Conservation (phyloP, 1,140 invertebrate genomes). For the Heliothis virescens region DNA sequence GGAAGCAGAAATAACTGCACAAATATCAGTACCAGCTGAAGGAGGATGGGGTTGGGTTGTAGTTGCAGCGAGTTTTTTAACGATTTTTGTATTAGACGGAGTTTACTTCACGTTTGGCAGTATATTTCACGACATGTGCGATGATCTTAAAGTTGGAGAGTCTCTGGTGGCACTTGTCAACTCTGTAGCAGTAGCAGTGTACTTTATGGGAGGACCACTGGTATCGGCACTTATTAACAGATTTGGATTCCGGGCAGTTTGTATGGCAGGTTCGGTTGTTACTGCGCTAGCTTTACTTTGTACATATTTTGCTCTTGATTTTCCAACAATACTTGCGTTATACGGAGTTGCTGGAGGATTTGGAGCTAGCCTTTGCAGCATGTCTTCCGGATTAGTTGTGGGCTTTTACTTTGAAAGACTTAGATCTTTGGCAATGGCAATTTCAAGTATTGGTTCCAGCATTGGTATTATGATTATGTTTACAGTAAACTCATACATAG, state of each 20-base stretch:
- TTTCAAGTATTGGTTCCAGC: conserved; percentile 93
- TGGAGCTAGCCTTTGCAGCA: conserved; percentile 90
- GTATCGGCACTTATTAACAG: conserved; percentile 91
- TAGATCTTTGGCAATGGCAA: conserved; percentile 91
- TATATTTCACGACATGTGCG: conserved; percentile 68
- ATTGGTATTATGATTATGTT: conserved; percentile 91
- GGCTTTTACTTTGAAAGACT: conserved; percentile 94
- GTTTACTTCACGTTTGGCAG: conserved; percentile 77
- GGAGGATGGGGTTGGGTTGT: conserved; percentile 81
- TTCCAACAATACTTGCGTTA: conserved; percentile 66
- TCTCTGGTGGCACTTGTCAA: conserved; percentile 73
- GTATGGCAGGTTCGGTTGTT: conserved; percentile 88
- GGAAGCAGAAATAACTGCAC: conserved; percentile 80
- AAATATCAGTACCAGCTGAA: conserved; percentile 76
- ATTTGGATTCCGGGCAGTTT: conserved; percentile 91
- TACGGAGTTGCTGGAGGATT: conserved; percentile 88
- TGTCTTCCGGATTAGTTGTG: conserved; percentile 90
- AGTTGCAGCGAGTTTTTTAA: conserved; percentile 67
- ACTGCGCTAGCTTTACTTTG: conserved; percentile 71
- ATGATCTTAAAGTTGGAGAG: conserved; percentile 66
- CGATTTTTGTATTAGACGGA: conserved; percentile 75
- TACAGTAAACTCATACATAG: conserved; percentile 89
- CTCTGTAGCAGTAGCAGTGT: conserved; percentile 75
- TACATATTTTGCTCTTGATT: conserved; percentile 73
- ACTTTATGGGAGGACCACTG: conserved; percentile 89